Percentiles rank a stretch among this genome's conserved stretches.
Conservation (phyloP, 1,140 invertebrate species). For the Cherax destructor region DNA sequence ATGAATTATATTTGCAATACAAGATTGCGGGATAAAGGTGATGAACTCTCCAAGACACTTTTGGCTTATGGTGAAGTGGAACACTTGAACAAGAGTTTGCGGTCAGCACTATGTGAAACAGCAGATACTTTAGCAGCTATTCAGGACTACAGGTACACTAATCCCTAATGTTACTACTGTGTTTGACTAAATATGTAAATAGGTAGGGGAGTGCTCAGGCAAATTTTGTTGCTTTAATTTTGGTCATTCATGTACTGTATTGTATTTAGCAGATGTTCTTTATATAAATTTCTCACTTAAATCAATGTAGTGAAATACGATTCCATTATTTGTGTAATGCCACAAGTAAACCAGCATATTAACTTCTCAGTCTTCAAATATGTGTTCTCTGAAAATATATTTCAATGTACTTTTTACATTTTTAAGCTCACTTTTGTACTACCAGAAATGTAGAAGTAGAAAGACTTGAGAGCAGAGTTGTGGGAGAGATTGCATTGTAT, state of each 20-base stretch:
- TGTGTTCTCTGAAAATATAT: too few relatives aligned
- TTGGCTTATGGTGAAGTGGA: constrained; percentile 36
- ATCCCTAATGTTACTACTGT: too few relatives aligned
- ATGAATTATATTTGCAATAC: not conserved
- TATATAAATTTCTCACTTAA: too few relatives aligned
- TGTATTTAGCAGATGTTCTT: too few relatives aligned
- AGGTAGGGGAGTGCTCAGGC: too few relatives aligned
- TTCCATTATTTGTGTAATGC: too few relatives aligned
- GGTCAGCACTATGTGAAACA: constrained; percentile 37
- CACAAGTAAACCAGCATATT: too few relatives aligned
- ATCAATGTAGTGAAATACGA: too few relatives aligned
- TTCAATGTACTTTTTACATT: not conserved
- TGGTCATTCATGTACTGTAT: too few relatives aligned
- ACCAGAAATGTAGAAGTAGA: constrained; percentile 40
- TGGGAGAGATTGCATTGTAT: constrained; percentile 30
- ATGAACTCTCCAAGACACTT: constrained; percentile 14
- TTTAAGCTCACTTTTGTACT: not conserved
- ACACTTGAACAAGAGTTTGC: constrained; percentile 36
- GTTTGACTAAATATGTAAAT: too few relatives aligned
- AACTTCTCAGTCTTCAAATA: too few relatives aligned
- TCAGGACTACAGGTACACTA: constrained; percentile 32
- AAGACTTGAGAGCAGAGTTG: constrained; percentile 39
- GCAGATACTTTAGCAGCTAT: constrained; percentile 34
- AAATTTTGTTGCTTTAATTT: too few relatives aligned
- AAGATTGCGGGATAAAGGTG: constrained; percentile 32